These are phyloP conservation scores for Ia io DNA, from an alignment of 2,113 vertebrate genomes.

Conservation along the genomic window DNA sequence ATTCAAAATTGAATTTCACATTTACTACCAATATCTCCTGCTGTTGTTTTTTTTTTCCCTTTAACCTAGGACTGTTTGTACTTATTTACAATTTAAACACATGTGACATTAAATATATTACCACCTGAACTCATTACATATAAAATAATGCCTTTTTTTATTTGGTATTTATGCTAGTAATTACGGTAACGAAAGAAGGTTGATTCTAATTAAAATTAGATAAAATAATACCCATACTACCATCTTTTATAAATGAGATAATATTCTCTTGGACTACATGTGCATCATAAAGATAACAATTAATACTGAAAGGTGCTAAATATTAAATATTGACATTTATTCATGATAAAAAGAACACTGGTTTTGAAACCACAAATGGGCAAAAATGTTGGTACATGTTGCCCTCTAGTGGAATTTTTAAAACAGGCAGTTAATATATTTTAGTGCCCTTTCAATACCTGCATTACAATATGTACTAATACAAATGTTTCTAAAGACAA, in stretches of 20 bases:
- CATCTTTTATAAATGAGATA: slow-evolving; percentile 50
- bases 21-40: not conserved
- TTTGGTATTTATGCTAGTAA: slow-evolving; percentile 15
- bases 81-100: slow-evolving; percentile 16
- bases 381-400: slow-evolving; percentile 71
- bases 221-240: not conserved
- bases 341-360: slow-evolving; percentile 37
- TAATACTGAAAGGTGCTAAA: slow-evolving; percentile 53
- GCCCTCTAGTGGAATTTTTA: slow-evolving; percentile 82
- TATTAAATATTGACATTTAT: slow-evolving; percentile 70
- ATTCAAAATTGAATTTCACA: not conserved
- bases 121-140: not conserved
- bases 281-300: slow-evolving; percentile 76
- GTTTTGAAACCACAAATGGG: not conserved
- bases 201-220: slow-evolving; percentile 69
- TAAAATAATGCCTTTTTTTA: slow-evolving; percentile 7
- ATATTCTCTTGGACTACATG: not conserved
- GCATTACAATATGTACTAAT: not conserved
- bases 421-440: slow-evolving; percentile 32
- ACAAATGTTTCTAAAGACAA: not conserved
- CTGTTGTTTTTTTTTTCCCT: not conserved
- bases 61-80: not conserved
- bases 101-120: not conserved
- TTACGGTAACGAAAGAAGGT: slow-evolving; percentile 58
- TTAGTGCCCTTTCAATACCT: slow-evolving; percentile 31